Evolutionary conservation across 2,888 invertebrate genomes (phyloP).

Genomic region (Gari tellinella): DNA sequence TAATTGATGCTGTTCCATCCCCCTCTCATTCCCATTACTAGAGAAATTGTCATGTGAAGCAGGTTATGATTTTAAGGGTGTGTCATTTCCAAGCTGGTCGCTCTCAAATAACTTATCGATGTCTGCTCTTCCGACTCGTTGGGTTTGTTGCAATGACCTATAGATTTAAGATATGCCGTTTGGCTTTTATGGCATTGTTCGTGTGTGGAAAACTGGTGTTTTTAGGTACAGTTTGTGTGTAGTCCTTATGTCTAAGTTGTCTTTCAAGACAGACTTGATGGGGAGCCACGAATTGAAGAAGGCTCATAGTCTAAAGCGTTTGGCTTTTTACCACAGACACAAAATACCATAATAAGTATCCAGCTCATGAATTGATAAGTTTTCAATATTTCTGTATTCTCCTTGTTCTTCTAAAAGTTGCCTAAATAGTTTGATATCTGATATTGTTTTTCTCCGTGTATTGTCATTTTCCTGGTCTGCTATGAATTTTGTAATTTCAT

Average conservation of each 20-base stretch:
- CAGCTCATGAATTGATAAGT: neutral
- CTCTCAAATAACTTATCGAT: constrained; percentile 11
- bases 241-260: neutral
- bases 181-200: constrained; percentile 4
- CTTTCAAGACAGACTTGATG: constrained; percentile 3
- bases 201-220: constrained; percentile 1
- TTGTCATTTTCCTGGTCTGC: neutral
- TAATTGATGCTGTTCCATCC: neutral
- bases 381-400: neutral
- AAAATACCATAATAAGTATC: constrained; percentile 9
- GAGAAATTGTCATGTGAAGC: constrained; percentile 7
- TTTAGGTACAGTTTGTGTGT: neutral
- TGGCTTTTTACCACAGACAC: constrained; percentile 1
- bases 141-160: constrained; percentile 2
- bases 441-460: neutral
- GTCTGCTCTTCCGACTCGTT: constrained; percentile 10
- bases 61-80: neutral
- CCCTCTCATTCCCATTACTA: constrained; percentile 20
- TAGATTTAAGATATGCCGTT: neutral
- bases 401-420: neutral
- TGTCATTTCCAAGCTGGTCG: constrained; percentile 6
- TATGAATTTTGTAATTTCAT: neutral
- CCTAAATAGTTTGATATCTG: neutral
- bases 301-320: constrained; percentile 7
- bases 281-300: neutral